Percentiles rank a stretch among this genome's conserved stretches.
These are phyloP conservation scores for Cephus sareptanus DNA, from an alignment of 2,888 invertebrate genomes.

Conservation along the genomic window DNA sequence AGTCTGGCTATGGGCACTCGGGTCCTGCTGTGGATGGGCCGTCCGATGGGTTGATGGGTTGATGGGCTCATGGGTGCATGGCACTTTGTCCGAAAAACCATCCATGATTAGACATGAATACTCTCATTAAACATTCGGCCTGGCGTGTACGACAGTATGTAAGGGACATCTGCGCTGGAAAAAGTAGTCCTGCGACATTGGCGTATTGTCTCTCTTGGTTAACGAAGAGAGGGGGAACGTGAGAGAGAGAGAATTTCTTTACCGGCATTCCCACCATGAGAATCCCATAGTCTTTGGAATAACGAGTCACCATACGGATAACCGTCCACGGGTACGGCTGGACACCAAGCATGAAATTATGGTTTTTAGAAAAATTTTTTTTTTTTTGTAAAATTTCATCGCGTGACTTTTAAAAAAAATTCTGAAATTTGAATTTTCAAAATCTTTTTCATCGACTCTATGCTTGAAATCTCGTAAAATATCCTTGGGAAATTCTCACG, in stretches of 20 bases:
- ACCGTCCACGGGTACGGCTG: background rate
- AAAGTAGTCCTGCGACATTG: conserved; percentile 8
- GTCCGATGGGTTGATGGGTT: background rate
- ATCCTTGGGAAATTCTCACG: background rate
- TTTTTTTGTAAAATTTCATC: background rate
- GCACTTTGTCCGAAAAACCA: conserved; percentile 10
- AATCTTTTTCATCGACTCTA: background rate
- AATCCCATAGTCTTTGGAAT: background rate
- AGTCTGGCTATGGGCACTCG: background rate
- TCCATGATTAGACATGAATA: conserved; percentile 21
- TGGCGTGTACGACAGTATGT: conserved; percentile 14
- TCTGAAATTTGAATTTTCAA: background rate
- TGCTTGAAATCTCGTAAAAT: no score
- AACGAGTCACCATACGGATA: background rate
- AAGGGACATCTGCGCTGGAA: conserved; percentile 15
- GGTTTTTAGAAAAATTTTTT: rapidly evolving
- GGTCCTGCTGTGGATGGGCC: background rate
- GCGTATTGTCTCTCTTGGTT: background rate
- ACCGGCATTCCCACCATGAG: background rate
- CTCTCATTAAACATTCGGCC: conserved; percentile 17
- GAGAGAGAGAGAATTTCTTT: background rate
- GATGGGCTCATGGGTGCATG: background rate
- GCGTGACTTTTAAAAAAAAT: background rate
- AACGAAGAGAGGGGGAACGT: background rate
- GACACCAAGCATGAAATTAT: no score